A percentile compares a stretch with the other conserved stretches of the same genome.
phyloP scores from a whole-genome alignment of 64 coral and sea anemone genomes.

The Acropora yongei region DNA sequence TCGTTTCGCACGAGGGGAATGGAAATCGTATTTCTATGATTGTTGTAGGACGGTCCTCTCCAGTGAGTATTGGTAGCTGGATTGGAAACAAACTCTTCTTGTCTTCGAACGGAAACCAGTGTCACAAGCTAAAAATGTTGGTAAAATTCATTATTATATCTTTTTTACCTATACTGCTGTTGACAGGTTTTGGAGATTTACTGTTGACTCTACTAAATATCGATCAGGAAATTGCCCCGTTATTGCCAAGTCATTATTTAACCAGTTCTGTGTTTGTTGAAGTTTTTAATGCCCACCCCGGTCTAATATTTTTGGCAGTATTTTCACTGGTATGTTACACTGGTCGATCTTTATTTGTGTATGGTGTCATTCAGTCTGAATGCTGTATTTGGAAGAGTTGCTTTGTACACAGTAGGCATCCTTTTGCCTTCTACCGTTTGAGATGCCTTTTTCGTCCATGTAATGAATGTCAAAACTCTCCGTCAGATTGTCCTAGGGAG shows the following conservation, averaged over 20 bases:
- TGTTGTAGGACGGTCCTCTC: not conserved
- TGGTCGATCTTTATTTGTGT: not conserved
- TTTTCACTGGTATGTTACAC: not conserved
- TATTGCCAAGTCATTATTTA: not conserved
- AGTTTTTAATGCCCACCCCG: not conserved
- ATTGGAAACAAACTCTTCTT: not conserved
- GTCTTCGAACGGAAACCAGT: not conserved
- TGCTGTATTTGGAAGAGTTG: not conserved
- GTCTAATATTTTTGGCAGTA: not conserved
- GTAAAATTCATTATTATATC: not conserved
- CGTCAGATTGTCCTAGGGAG: not conserved
- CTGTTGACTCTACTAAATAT: not conserved
- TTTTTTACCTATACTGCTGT: not conserved
- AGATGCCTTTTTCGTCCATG: not conserved
- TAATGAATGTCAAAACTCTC: not conserved
- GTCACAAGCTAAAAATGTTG: too few species aligned
- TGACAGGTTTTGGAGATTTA: not conserved
- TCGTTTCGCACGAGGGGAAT: not conserved
- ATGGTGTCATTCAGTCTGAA: not conserved
- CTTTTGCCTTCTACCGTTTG: not conserved
- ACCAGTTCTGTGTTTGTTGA: not conserved
- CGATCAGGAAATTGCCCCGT: not conserved
- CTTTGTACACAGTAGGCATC: constrained; percentile 14
- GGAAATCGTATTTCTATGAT: not conserved
- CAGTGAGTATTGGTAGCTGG: constrained; percentile 1